Conservation (phyloP, 2,888 invertebrate species). For the Habrosyne pyritoides region DNA sequence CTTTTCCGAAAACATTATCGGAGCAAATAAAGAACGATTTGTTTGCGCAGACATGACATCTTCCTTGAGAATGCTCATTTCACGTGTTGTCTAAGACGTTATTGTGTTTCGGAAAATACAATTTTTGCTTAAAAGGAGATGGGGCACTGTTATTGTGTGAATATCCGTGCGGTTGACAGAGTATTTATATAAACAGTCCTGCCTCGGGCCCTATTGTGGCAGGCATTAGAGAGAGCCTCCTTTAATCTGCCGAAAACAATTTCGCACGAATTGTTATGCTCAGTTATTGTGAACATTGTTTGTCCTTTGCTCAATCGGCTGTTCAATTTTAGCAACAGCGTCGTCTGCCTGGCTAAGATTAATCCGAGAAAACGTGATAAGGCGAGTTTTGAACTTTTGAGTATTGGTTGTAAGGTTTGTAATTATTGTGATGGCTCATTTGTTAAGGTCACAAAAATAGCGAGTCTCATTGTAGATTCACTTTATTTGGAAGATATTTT, state of each 20-base stretch:
- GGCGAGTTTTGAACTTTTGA: neutral
- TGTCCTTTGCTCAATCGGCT: constrained; percentile 26
- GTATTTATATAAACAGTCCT: constrained; percentile 64
- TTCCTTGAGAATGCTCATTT: constrained; percentile 42
- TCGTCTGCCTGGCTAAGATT: neutral
- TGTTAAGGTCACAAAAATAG: no score
- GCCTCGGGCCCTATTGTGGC: constrained; percentile 57
- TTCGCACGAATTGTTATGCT: constrained; percentile 56
- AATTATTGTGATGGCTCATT: no score
- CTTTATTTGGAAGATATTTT: no score
- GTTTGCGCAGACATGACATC: constrained; percentile 43
- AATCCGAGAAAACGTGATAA: neutral
- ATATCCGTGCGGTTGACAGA: constrained; percentile 68
- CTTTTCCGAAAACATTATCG: neutral
- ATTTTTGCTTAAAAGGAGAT: constrained; percentile 65
- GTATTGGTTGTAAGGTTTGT: neutral
- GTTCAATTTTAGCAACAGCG: constrained; percentile 17
- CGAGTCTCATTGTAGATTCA: neutral
- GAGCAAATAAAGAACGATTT: constrained; percentile 37
- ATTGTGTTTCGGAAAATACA: constrained; percentile 65
- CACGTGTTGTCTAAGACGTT: constrained; percentile 40
- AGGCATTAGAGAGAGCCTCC: constrained; percentile 59
- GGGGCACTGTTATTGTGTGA: constrained; percentile 58
- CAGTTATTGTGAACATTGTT: constrained; percentile 27
- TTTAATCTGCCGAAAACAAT: constrained; percentile 67